These are phyloP conservation scores for Trinectes maculatus DNA, from an alignment of 2,113 vertebrate genomes.

Conservation along the genomic window DNA sequence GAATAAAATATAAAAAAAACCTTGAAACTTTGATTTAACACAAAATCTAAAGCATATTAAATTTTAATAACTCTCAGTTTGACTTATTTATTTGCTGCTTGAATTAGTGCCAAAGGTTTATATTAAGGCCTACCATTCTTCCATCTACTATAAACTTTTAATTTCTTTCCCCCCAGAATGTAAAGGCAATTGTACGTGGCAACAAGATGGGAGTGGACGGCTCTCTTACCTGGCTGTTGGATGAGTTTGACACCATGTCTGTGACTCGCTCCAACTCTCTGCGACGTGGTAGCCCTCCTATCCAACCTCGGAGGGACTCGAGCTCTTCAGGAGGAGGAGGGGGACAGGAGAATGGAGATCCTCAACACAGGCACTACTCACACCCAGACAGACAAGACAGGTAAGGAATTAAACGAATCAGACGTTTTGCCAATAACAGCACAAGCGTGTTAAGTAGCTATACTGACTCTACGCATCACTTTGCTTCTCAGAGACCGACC, in stretches of 20 bases:
- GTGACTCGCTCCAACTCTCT: conserved; percentile 95
- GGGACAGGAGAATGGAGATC: conserved; percentile 77
- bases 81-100: too few relatives aligned
- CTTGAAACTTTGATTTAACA: too few relatives aligned
- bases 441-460: too few relatives aligned
- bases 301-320: conserved; percentile 76
- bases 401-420: conserved; percentile 13
- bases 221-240: conserved; percentile 91
- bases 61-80: too few relatives aligned
- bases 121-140: background rate
- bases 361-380: conserved; percentile 53
- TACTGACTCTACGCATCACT: background rate
- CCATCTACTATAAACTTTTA: background rate
- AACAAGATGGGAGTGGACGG: conserved; percentile 88
- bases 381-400: conserved; percentile 62
- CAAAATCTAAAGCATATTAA: too few relatives aligned
- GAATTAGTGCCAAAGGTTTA: background rate
- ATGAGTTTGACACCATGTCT: conserved; percentile 94
- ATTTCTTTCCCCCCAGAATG: background rate
- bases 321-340: conserved; percentile 71
- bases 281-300: conserved; percentile 89
- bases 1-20: too few relatives aligned
- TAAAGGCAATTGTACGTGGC: conserved; percentile 91
- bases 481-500: conserved; percentile 59
- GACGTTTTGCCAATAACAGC: too few relatives aligned